These are phyloP conservation scores for Oreortyx pictus DNA, from an alignment of 2,797 vertebrate genomes.

Conservation along the genomic window DNA sequence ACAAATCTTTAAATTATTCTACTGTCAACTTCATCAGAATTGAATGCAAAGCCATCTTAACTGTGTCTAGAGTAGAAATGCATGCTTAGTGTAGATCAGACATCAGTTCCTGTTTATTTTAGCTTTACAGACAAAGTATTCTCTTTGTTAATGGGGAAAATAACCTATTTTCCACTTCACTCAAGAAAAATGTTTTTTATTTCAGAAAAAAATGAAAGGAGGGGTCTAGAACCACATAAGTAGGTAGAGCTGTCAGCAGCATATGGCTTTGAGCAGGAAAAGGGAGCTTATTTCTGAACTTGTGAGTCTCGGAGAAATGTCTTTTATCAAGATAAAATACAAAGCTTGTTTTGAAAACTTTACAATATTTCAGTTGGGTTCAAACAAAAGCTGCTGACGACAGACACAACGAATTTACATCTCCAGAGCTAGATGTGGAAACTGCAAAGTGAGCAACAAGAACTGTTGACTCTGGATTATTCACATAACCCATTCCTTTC, in stretches of 20 bases:
- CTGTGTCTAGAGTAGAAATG: neutral
- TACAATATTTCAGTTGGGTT: conserved; percentile 60
- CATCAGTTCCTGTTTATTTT: conserved; percentile 41
- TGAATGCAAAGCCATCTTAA: conserved; percentile 15
- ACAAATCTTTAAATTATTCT: conserved; percentile 51
- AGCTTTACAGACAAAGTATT: conserved; percentile 55
- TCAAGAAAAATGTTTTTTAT: conserved; percentile 55
- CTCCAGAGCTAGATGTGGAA: conserved; percentile 1
- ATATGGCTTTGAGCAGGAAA: conserved; percentile 51
- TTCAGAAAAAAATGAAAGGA: conserved; percentile 12
- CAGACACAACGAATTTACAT: conserved; percentile 50
- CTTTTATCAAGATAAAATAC: conserved; percentile 67
- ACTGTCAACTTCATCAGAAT: conserved; percentile 23
- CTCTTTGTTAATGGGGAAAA: conserved; percentile 66
- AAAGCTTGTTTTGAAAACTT: conserved; percentile 66
- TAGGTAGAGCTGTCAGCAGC: conserved; percentile 54
- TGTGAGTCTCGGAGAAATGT: conserved; percentile 23
- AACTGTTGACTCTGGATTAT: conserved; percentile 28
- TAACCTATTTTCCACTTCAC: conserved; percentile 66
- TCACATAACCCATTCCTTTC: conserved; percentile 14
- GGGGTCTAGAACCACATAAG: conserved; percentile 34
- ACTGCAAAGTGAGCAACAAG: neutral
- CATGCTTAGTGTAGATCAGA: conserved; percentile 39
- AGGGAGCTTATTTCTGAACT: conserved; percentile 53
- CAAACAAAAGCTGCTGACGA: conserved; percentile 53